phyloP scores from a whole-genome alignment of 2,797 vertebrate species.

The Alca torda region DNA sequence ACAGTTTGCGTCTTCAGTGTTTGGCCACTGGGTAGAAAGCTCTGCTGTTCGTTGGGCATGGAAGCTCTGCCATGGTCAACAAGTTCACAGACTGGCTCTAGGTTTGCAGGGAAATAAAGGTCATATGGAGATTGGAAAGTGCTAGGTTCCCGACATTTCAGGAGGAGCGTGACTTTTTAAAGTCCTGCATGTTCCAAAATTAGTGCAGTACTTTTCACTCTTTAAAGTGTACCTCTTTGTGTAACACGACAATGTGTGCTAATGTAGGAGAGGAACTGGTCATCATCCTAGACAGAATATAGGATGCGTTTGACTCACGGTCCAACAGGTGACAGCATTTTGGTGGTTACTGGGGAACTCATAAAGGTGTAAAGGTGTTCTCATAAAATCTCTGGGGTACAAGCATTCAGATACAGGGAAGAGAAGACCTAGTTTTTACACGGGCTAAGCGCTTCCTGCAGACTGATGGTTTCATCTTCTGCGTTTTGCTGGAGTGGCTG shows the following conservation, averaged over 20 bases:
- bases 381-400: not conserved
- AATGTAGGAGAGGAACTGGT: not conserved
- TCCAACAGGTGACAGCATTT: accelerated
- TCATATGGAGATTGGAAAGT: not conserved
- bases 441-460: not conserved
- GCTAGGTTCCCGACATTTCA: not conserved
- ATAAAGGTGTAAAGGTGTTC: not conserved
- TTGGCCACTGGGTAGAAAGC: not conserved
- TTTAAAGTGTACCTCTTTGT: not conserved
- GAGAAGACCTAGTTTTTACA: not conserved
- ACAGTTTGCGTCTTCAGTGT: not conserved
- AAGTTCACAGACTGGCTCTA: not conserved
- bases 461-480: not conserved
- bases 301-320: not conserved
- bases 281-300: not conserved
- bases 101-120: not conserved
- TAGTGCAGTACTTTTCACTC: not conserved
- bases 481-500: not conserved
- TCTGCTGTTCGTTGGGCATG: not conserved
- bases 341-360: not conserved
- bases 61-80: not conserved
- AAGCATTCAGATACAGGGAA: not conserved
- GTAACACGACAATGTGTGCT: accelerated
- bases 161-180: not conserved
- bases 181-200: not conserved